These are phyloP conservation scores for Nibea albiflora DNA, from an alignment of 2,113 vertebrate species.

Conservation along the genomic window DNA sequence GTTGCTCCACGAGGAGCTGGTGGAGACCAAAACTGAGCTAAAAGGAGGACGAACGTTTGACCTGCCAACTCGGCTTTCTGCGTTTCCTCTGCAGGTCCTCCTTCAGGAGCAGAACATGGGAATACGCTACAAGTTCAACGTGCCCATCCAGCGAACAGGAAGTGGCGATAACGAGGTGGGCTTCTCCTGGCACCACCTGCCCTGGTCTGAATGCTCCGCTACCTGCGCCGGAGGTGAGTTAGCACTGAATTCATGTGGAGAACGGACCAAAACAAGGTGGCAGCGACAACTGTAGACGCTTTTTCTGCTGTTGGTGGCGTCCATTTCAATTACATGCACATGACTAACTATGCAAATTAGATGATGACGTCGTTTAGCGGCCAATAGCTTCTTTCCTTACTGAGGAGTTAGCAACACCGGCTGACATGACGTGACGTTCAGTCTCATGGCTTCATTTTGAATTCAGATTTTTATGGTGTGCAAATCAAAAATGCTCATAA, in stretches of 20 bases:
- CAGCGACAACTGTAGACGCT: no score
- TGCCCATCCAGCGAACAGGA: constrained; percentile 94
- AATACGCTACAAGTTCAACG: constrained; percentile 96
- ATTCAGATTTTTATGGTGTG: neutral
- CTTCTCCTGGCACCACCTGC: constrained; percentile 94
- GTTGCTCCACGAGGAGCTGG: neutral
- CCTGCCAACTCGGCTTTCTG: no score
- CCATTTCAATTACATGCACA: no score
- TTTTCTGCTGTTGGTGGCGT: no score
- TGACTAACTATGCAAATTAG: no score
- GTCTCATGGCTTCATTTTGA: neutral
- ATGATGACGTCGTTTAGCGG: no score
- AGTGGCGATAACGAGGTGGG: constrained; percentile 98
- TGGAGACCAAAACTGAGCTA: neutral
- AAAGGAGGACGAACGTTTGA: neutral
- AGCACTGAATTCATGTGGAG: no score
- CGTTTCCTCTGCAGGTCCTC: constrained; percentile 87
- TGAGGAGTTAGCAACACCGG: no score
- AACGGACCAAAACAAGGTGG: no score
- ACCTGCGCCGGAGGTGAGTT: constrained; percentile 95
- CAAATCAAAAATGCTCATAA: neutral
- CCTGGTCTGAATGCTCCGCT: constrained; percentile 97
- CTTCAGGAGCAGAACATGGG: constrained; percentile 98
- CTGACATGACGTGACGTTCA: neutral
- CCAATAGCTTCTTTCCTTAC: no score